phyloP scores from a whole-genome alignment of 2,888 invertebrate genomes.

The Hypsopygia costalis region DNA sequence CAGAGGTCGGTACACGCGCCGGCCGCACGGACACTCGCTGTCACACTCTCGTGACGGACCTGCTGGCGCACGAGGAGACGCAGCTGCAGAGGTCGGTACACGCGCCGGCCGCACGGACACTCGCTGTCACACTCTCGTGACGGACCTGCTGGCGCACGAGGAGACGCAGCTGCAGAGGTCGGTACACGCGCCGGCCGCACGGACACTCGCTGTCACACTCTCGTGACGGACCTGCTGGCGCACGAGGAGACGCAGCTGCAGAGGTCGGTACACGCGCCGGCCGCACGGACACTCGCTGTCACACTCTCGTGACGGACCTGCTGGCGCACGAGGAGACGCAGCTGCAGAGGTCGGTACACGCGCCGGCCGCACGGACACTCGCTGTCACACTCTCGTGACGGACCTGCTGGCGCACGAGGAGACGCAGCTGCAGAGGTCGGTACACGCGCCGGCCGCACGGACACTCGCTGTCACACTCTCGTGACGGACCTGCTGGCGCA shows the following conservation, averaged over 20 bases:
- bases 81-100: conserved; percentile 89
- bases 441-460: conserved; percentile 81
- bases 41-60: conserved; percentile 83
- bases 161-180: conserved; percentile 94
- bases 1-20: conserved; percentile 89
- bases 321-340: conserved; percentile 88
- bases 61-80: conserved; percentile 86
- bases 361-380: conserved; percentile 73
- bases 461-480: conserved; percentile 83
- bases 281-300: conserved; percentile 76
- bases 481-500: conserved; percentile 77
- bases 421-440: conserved; percentile 91
- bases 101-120: conserved; percentile 77
- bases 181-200: conserved; percentile 81
- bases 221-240: conserved; percentile 73
- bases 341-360: conserved; percentile 92
- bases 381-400: conserved; percentile 85
- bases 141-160: conserved; percentile 82
- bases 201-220: conserved; percentile 81
- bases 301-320: conserved; percentile 77
- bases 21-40: conserved; percentile 67
- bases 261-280: conserved; percentile 88
- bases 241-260: conserved; percentile 92
- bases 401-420: conserved; percentile 84
- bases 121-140: conserved; percentile 86